phyloP scores from a whole-genome alignment of 2,888 invertebrate species.

The Cotesia congregata region DNA sequence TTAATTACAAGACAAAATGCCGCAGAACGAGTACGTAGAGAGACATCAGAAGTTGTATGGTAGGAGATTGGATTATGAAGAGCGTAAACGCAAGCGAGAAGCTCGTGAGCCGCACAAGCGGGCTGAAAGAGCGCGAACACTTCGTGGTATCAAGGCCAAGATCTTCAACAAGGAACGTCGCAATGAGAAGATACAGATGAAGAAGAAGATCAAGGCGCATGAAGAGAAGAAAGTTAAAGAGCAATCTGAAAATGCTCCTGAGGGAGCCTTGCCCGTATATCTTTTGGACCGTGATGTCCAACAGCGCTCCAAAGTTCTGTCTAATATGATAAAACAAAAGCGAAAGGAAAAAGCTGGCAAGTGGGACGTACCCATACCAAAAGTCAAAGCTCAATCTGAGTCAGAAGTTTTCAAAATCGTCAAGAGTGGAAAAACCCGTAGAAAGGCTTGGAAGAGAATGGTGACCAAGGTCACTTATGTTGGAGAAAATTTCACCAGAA shows the following conservation, averaged over 20 bases:
- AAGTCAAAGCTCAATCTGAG: slow-evolving; percentile 96
- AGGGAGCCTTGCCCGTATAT: slow-evolving; percentile 95
- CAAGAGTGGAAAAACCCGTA: slow-evolving; percentile 89
- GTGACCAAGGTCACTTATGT: slow-evolving; percentile 99
- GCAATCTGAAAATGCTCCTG: slow-evolving; percentile 84
- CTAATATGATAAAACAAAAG: slow-evolving; percentile 99
- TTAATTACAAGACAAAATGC: slow-evolving; percentile 75
- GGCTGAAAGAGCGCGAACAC: slow-evolving; percentile 90
- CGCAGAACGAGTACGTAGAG: slow-evolving; percentile 99
- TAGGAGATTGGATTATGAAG: slow-evolving; percentile 96
- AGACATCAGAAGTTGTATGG: slow-evolving; percentile 97
- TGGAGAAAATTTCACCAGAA: slow-evolving; percentile 97
- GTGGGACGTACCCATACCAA: slow-evolving; percentile 99
- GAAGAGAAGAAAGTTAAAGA: slow-evolving; percentile 94
- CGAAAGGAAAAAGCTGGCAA: slow-evolving; percentile 99
- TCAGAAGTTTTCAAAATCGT: slow-evolving; percentile 96
- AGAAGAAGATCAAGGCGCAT: slow-evolving; percentile 97
- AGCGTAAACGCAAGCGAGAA: slow-evolving; percentile 94
- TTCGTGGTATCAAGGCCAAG: slow-evolving; percentile 97
- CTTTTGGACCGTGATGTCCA: slow-evolving; percentile 97
- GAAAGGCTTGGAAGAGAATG: slow-evolving; percentile 99
- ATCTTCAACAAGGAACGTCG: slow-evolving; percentile 96
- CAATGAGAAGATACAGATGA: slow-evolving; percentile 99
- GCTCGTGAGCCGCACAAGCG: slow-evolving; percentile 94
- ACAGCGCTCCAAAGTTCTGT: slow-evolving; percentile 93